Percentiles rank a stretch among this genome's conserved stretches.
These are phyloP conservation scores for Alcedo quadribrachys DNA, from an alignment of 2,797 vertebrate species.

Conservation along the genomic window DNA sequence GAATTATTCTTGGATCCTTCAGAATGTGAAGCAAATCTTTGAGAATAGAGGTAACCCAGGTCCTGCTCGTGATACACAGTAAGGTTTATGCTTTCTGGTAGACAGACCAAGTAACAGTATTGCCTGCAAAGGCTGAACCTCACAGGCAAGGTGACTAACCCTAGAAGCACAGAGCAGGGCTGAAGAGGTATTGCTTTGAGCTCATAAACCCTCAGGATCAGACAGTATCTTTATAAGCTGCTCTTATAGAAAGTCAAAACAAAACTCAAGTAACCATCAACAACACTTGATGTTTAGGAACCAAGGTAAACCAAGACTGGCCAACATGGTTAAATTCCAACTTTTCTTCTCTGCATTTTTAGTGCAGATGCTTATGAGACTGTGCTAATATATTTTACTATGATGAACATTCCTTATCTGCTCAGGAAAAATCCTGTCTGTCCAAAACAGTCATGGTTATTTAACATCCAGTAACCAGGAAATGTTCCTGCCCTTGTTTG, in stretches of 20 bases:
- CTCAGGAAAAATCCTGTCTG: neutral
- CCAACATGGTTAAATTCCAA: neutral
- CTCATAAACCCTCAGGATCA: neutral
- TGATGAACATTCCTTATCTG: neutral
- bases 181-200: neutral
- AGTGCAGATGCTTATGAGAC: neutral
- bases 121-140: neutral
- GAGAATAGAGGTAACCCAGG: neutral
- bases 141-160: neutral
- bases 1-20: neutral
- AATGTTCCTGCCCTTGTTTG: neutral
- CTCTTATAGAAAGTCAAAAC: neutral
- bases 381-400: neutral
- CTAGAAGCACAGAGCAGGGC: neutral
- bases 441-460: neutral
- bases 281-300: neutral
- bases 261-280: neutral
- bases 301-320: neutral
- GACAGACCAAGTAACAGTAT: neutral
- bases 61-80: neutral
- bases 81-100: neutral
- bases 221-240: neutral
- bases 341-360: neutral
- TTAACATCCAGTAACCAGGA: neutral
- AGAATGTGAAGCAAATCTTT: neutral